phyloP scores from a whole-genome alignment of 2,797 vertebrate genomes.

The Sternarchorhynchus goeldii region DNA sequence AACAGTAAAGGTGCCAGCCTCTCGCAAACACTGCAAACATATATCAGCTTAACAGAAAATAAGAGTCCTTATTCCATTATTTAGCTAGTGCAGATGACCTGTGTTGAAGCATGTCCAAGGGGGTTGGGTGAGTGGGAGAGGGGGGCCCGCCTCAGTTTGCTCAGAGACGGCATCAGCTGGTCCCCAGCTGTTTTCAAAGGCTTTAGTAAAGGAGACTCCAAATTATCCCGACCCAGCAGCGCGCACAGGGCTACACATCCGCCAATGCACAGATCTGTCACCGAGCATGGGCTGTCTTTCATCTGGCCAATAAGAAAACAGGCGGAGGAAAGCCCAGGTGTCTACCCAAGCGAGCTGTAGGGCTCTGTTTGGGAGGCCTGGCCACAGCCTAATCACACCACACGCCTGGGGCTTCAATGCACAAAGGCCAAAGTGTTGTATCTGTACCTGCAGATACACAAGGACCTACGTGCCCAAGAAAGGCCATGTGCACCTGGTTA shows the following conservation, averaged over 20 bases:
- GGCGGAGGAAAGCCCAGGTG: constrained; percentile 50
- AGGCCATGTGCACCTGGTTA: constrained; percentile 35
- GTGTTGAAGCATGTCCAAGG: constrained; percentile 19
- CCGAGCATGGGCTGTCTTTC: constrained; percentile 48
- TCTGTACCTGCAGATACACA: constrained; percentile 21
- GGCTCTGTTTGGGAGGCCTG: constrained; percentile 8
- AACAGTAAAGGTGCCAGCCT: constrained; percentile 14
- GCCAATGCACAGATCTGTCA: constrained; percentile 54
- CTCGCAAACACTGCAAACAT: background rate
- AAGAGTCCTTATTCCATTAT: constrained; percentile 34
- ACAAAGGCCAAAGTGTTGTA: constrained; percentile 32
- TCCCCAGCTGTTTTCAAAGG: constrained; percentile 71
- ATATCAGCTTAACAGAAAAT: constrained; percentile 26
- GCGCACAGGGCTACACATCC: constrained; percentile 62
- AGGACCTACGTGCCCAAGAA: background rate
- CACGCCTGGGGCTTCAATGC: constrained; percentile 12
- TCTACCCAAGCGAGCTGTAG: constrained; percentile 40
- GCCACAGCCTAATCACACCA: constrained; percentile 12
- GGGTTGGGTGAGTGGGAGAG: constrained; percentile 12
- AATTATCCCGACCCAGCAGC: constrained; percentile 68
- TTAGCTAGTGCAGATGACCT: constrained; percentile 34
- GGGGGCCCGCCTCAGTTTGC: constrained; percentile 41
- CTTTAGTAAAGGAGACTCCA: constrained; percentile 64
- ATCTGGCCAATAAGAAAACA: constrained; percentile 53
- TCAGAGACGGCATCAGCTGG: constrained; percentile 69